Base-by-base conservation (phyloP, 2,888 invertebrate species). In the Parnassius smintheus region DNA sequence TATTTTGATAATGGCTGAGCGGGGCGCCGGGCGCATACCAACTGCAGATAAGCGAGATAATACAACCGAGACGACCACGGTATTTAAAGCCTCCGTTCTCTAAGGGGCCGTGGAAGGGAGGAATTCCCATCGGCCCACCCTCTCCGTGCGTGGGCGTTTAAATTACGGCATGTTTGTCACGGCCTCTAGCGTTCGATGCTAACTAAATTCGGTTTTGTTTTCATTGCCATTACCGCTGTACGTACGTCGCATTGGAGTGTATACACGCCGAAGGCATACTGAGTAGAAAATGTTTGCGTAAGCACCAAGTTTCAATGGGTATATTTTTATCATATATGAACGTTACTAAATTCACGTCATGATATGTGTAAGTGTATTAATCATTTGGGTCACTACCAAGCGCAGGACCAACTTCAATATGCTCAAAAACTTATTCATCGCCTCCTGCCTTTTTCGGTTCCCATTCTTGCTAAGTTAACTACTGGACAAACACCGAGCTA, bases 1-100 rank as follows among this genome's bases (percentile, higher is more conserved):
- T 83, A 84, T 86, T 84, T 83, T 74, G 81, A 80, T 83, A 86
- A 86, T 86, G 80, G 80, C 69, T 73, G 70, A 71, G 68, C 69
- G 75, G 70, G 77, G 70, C 42, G 50, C 52, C 53, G 9, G 66
- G 70, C 70, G 66, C 67, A 69, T 69, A 73, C 68, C 70, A 68
- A 68, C 74, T 71, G 68, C 60, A 76, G 82, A 83, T 83, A 84
- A 80, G 75, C 70, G 72, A 77, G 77, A 80, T 80, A 80, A 60
- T 49, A 63, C 59, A 50, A 58, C 60, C 41, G 50, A 59, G 62
- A 62, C 67, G 59, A 64, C 69, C 65, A 65, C 68, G 70, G 71
- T 62, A 68, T 65, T 58, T 50, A 56, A 56, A 65, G 56, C 52
- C 67, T 63, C 62, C 59, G 53, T 59, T 44, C 64, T 61, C 54